Percentiles rank a stretch among this genome's conserved stretches.
phyloP scores from a whole-genome alignment of 2,113 vertebrate genomes.

The Potamarius usumacintae region DNA sequence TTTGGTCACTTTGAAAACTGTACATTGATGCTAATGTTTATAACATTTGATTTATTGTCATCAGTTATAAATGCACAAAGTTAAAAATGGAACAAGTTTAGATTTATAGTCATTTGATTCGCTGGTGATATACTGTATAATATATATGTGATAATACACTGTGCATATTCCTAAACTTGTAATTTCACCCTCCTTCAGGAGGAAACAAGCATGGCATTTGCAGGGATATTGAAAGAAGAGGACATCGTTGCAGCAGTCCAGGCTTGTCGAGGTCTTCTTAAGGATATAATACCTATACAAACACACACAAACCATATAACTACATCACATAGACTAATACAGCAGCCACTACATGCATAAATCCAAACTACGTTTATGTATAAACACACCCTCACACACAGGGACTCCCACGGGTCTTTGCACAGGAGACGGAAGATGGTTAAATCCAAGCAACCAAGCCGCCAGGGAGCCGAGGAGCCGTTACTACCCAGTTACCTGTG shows the following conservation, averaged over 20 bases:
- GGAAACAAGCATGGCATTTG: slow-evolving; percentile 71
- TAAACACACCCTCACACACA: slow-evolving; percentile 9
- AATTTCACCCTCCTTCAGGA: slow-evolving; percentile 47
- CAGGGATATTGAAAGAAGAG: slow-evolving; percentile 70
- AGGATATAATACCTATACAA: slow-evolving; percentile 13
- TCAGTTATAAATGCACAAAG: neutral
- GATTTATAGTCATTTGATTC: neutral
- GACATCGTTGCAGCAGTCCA: slow-evolving; percentile 70
- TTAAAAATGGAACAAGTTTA: neutral
- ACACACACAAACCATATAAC: slow-evolving; percentile 14
- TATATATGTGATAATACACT: neutral
- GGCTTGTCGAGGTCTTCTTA: slow-evolving; percentile 73
- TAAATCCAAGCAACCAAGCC: slow-evolving; percentile 69
- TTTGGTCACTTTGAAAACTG: neutral
- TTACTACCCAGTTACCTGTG: slow-evolving; percentile 62
- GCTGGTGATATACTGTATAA: neutral
- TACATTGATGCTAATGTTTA: neutral
- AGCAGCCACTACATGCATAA: neutral
- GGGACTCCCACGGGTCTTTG: slow-evolving; percentile 49
- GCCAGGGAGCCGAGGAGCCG: slow-evolving; percentile 61
- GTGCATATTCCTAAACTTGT: neutral
- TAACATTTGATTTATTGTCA: neutral
- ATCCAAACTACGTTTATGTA: slow-evolving; percentile 21
- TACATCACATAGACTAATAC: neutral
- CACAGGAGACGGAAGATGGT: slow-evolving; percentile 55